Evolutionary conservation across 1,140 invertebrate genomes (phyloP).

Genomic region (Scylla paramamosain): DNA sequence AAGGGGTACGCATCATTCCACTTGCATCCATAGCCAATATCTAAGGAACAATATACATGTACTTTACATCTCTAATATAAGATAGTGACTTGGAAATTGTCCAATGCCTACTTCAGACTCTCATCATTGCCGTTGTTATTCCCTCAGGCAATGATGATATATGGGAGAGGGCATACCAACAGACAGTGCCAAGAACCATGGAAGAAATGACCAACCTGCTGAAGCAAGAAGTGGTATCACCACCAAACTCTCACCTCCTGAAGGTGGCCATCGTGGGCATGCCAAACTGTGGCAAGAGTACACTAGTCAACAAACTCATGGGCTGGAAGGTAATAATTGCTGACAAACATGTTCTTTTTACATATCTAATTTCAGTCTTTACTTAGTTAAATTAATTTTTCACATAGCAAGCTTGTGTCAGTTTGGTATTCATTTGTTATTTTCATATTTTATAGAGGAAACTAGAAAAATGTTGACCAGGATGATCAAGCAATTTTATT

Average conservation of each 20-base stretch:
- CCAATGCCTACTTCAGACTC: neutral
- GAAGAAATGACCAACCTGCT: slow-evolving; percentile 60
- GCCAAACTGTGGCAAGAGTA: slow-evolving; percentile 97
- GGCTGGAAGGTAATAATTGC: slow-evolving; percentile 81
- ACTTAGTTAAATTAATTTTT: neutral
- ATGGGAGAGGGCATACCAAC: slow-evolving; percentile 44
- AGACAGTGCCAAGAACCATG: slow-evolving; percentile 56
- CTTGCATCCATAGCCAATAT: no score
- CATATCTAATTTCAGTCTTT: neutral
- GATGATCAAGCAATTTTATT: no score
- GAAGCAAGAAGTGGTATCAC: slow-evolving; percentile 63
- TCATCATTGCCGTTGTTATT: neutral
- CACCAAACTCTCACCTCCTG: slow-evolving; percentile 82
- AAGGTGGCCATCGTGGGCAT: slow-evolving; percentile 93
- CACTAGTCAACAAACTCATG: slow-evolving; percentile 92
- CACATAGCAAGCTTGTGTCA: neutral
- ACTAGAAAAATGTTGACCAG: slow-evolving; percentile 14
- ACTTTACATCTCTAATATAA: neutral
- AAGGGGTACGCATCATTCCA: neutral
- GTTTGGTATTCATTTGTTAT: neutral
- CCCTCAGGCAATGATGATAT: slow-evolving; percentile 6
- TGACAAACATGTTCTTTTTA: neutral
- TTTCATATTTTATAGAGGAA: neutral
- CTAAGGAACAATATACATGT: neutral
- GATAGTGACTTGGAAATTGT: neutral